Percentiles rank a stretch among this genome's conserved stretches.
phyloP scores from a whole-genome alignment of 1,140 invertebrate species.

The Sitobion miscanthi region DNA sequence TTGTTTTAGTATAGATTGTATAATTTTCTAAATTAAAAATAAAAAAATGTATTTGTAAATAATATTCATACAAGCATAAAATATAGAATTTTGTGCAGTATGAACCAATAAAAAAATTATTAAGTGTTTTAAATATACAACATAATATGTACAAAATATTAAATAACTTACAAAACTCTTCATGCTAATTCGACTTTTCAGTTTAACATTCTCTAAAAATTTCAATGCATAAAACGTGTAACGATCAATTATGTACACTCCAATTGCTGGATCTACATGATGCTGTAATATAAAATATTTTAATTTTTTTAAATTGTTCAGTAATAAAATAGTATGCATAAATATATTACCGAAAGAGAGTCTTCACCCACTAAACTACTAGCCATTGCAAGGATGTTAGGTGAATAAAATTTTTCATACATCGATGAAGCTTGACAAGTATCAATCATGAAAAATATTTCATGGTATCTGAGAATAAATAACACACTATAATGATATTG shows the following conservation, averaged over 20 bases:
- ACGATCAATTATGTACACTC: conserved; percentile 98
- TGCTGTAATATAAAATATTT: conserved; percentile 72
- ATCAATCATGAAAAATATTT: conserved; percentile 98
- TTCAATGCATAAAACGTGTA: conserved; percentile 98
- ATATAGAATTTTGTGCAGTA: not conserved
- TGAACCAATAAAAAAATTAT: not conserved
- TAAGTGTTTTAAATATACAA: not conserved
- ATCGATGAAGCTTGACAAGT: conserved; percentile 99
- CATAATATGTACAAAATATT: conserved; percentile 37
- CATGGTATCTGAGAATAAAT: conserved; percentile 82
- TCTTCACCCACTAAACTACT: conserved; percentile 98
- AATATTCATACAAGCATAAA: not conserved
- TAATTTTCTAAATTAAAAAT: too few species aligned
- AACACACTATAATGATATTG: not conserved
- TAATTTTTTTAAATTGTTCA: not conserved
- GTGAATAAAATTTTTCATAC: conserved; percentile 97
- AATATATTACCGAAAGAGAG: conserved; percentile 62
- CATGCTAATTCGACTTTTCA: conserved; percentile 87
- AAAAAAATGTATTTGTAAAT: not conserved
- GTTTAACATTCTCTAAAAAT: conserved; percentile 91
- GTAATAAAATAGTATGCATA: not conserved
- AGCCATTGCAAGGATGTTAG: conserved; percentile 95
- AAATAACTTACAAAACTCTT: conserved; percentile 87
- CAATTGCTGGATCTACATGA: conserved; percentile 97
- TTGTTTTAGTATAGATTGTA: too few species aligned